These are phyloP conservation scores for Galeopterus variegatus DNA, from an alignment of 2,113 vertebrate species.

Conservation along the genomic window DNA sequence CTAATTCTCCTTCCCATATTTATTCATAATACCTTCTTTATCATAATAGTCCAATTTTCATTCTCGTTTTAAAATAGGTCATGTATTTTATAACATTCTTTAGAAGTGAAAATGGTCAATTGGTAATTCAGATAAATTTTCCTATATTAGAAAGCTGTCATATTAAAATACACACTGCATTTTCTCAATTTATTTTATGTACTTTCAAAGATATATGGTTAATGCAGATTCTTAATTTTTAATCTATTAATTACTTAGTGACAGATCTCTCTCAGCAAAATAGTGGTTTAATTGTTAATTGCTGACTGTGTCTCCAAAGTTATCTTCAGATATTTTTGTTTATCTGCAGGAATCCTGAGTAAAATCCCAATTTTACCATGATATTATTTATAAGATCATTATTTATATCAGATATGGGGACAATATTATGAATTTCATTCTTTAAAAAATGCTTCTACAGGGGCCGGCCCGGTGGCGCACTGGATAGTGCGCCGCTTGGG, in stretches of 20 bases:
- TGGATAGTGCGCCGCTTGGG: no score
- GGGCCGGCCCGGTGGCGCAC: no score
- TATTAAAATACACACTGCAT: background rate
- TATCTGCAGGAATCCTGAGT: constrained; percentile 10
- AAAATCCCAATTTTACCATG: background rate
- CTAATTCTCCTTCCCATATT: background rate
- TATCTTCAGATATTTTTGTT: constrained; percentile 59
- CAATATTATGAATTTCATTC: background rate
- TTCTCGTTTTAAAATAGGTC: background rate
- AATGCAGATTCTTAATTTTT: background rate
- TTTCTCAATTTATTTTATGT: constrained; percentile 33
- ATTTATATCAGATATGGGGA: background rate
- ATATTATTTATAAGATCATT: constrained; percentile 52
- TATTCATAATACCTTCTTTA: background rate
- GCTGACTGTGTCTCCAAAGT: background rate
- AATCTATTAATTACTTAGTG: background rate
- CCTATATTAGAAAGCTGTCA: background rate
- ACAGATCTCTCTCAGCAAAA: background rate
- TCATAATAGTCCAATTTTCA: background rate
- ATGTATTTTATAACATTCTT: background rate
- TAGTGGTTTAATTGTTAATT: background rate
- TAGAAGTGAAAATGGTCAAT: background rate
- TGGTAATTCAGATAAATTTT: background rate
- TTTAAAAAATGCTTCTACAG: constrained; percentile 55
- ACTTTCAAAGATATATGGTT: constrained; percentile 1